Base-by-base conservation (phyloP, 2,113 vertebrate genomes). In the Lamprotornis superbus region DNA sequence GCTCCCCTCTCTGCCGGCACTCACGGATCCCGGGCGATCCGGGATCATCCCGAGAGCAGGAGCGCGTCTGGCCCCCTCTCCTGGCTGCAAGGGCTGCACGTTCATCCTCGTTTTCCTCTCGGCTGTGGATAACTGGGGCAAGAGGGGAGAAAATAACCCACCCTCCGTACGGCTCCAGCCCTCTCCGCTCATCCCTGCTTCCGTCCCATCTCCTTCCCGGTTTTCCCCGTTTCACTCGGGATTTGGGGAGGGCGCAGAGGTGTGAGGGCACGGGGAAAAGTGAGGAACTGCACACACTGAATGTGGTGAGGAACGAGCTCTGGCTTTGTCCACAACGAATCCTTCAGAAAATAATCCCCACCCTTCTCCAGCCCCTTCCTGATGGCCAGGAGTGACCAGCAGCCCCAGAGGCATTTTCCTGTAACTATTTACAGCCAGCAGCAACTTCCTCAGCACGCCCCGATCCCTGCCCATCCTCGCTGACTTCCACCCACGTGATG, bases 221-320 rank as follows among this genome's bases (percentile, higher is more conserved):
- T 1, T 57, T 14, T 10, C 37, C 24, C 7, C 4, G 4, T 55
- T 61, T 28, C 4, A 0, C 16, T 9, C 2, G 5, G 44, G 31
- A 6, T 50, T 13, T 30, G 37, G 33, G n/a, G 35, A 56, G 22
- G 20, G 13, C 1, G 3, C 24, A 75, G 63, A 39, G 37, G 11
- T 1, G 2, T 15, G 5, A 30, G 31, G 22, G 5, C 15, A 8
- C 0, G 0, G 19, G 25, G 21, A 40, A 35, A 86, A n/a, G 61
- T 39, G 39, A 39, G 39, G 39, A 39, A 39, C 11, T 39, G 39
- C 11, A 10, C 39, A 39, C 39, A 39, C 39, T 39, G 39, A 39
- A 31, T 2, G 10, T 13, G 39, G 5, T 0, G 21, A 87, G 47
- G 6, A 56, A 27, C 0, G 22, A 89, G 28, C 37, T 11, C 37